Evolutionary conservation across 1,140 invertebrate species (phyloP).

Genomic region (Philaenus spumarius): DNA sequence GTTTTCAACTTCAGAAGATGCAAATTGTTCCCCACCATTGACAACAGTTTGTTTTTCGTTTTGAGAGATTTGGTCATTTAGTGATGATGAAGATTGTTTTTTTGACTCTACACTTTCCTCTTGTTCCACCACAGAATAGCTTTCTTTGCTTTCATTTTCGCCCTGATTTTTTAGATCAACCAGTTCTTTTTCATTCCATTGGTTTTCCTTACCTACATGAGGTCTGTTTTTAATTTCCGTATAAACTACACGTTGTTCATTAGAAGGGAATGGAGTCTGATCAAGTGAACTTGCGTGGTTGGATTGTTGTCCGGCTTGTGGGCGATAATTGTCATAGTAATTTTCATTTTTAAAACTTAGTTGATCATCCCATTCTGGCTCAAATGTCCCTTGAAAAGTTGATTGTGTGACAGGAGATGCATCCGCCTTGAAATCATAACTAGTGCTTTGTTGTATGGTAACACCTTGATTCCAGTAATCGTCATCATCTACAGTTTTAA

Average conservation of each 20-base stretch:
- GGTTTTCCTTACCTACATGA: conserved; percentile 17
- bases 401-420: conserved; percentile 14
- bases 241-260: conserved; percentile 20
- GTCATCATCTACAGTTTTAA: conserved; percentile 9
- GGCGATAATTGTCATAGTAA: conserved; percentile 22
- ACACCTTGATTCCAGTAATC: conserved; percentile 31
- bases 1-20: too few species aligned
- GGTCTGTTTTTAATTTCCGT: conserved; percentile 9
- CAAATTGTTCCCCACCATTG: too few species aligned
- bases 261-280: conserved; percentile 25
- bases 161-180: background rate
- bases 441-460: conserved; percentile 30
- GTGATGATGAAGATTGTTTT: too few species aligned
- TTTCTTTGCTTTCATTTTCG: background rate
- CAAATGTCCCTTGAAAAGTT: conserved; percentile 4
- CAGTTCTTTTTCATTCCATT: conserved; percentile 17
- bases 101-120: background rate
- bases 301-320: background rate
- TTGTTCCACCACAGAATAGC: background rate
- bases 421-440: conserved; percentile 27
- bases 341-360: conserved; percentile 11
- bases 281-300: background rate
- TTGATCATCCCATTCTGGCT: conserved; percentile 6
- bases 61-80: too few species aligned
- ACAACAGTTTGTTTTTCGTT: too few species aligned